Percentiles rank a stretch among this genome's conserved stretches.
phyloP scores from a whole-genome alignment of 2,113 vertebrate genomes.

The Aptenodytes patagonicus region DNA sequence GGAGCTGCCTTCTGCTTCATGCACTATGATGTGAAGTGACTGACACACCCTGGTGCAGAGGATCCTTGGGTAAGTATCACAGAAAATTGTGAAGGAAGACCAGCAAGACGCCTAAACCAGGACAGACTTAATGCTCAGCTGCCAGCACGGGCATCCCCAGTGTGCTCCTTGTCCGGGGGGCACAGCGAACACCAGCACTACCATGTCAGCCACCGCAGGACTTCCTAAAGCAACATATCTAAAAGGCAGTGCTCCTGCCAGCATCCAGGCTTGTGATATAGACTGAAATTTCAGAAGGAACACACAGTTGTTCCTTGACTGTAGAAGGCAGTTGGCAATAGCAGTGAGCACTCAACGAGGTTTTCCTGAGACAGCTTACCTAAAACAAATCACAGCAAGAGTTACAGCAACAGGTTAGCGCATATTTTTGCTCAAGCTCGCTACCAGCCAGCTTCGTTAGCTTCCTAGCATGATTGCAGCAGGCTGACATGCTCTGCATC shows the following conservation, averaged over 20 bases:
- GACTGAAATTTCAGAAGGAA: not conserved
- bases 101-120: not conserved
- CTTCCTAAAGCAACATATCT: conserved; percentile 40
- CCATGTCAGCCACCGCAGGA: not conserved
- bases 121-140: not conserved
- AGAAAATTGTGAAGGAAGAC: not conserved
- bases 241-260: not conserved
- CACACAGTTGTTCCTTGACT: not conserved
- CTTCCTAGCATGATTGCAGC: not conserved
- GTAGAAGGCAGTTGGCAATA: not conserved
- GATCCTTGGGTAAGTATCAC: not conserved
- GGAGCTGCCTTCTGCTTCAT: not conserved
- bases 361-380: not conserved
- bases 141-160: not conserved
- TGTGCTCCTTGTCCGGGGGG: not conserved
- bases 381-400: not conserved
- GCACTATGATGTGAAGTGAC: not conserved
- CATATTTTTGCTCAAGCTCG: accelerated
- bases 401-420: not conserved
- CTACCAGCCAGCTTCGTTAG: not conserved
- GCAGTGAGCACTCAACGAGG: not conserved
- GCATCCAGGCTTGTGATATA: not conserved
- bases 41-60: not conserved
- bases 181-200: not conserved
- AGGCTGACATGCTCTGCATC: not conserved